Percentiles rank a stretch among this genome's conserved stretches.
Conservation (phyloP, 2,888 invertebrate species). For the Augiades crinisus region DNA sequence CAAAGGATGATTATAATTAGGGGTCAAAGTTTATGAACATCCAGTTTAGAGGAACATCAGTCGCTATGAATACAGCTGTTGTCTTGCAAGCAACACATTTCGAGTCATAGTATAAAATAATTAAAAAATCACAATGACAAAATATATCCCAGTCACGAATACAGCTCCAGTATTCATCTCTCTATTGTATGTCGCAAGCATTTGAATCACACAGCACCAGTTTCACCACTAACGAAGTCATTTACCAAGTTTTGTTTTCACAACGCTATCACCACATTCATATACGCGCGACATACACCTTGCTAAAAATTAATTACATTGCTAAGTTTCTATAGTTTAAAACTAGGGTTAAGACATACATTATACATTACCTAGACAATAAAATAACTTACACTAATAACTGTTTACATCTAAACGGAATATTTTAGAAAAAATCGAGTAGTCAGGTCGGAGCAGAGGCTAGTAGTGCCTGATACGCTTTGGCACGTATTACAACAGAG, state of each 20-base stretch:
- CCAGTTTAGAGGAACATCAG: constrained; percentile 71
- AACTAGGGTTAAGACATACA: constrained; percentile 75
- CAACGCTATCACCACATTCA: constrained; percentile 55
- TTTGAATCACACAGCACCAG: constrained; percentile 77
- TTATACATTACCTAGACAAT: constrained; percentile 73
- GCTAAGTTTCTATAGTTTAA: constrained; percentile 53
- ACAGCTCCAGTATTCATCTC: constrained; percentile 51
- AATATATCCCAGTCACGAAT: constrained; percentile 57
- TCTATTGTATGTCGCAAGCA: constrained; percentile 66
- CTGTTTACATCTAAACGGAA: constrained; percentile 71
- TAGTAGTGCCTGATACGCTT: constrained; percentile 49
- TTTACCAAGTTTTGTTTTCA: constrained; percentile 31
- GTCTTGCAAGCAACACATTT: constrained; percentile 66
- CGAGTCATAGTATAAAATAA: constrained; percentile 59
- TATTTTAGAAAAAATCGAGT: constrained; percentile 48
- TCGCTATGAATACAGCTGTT: constrained; percentile 63
- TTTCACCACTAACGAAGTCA: constrained; percentile 43
- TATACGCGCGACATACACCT: constrained; percentile 72
- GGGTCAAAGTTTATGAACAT: constrained; percentile 56
- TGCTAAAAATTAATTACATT: constrained; percentile 58
- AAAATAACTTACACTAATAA: constrained; percentile 74
- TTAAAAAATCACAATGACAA: constrained; percentile 52
- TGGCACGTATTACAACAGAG: constrained; percentile 50
- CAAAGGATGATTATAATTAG: constrained; percentile 68
- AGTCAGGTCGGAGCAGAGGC: constrained; percentile 41